Percentiles rank a stretch among this genome's conserved stretches.
These are phyloP conservation scores for Cochlearius cochlearius DNA, from an alignment of 2,113 vertebrate species.

Conservation along the genomic window DNA sequence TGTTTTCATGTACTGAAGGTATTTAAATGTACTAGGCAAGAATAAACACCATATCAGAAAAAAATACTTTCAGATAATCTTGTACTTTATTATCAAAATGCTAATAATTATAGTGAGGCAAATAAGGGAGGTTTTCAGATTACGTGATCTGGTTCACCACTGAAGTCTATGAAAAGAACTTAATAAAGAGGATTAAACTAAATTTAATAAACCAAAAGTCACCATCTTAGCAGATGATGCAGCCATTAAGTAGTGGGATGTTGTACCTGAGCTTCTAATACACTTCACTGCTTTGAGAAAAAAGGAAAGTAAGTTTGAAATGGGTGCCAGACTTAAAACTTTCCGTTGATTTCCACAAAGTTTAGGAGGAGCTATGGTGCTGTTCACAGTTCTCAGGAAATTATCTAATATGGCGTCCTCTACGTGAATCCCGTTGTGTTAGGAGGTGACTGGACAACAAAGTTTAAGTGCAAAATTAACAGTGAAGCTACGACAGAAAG, in stretches of 20 bases:
- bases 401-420: rapidly evolving
- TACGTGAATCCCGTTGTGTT: background rate
- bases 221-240: background rate
- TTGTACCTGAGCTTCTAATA: background rate
- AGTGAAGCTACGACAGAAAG: background rate
- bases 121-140: background rate
- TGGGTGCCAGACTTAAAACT: background rate
- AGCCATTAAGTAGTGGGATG: background rate
- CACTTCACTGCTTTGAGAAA: background rate
- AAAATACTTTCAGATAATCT: background rate
- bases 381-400: background rate
- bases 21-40: background rate
- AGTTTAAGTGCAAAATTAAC: background rate
- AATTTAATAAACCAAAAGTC: background rate
- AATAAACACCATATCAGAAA: background rate
- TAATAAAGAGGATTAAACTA: background rate
- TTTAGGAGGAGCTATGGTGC: background rate
- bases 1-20: background rate
- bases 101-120: background rate
- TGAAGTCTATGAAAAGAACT: background rate
- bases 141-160: background rate
- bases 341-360: background rate
- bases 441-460: background rate
- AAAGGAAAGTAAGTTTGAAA: background rate
- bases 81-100: background rate